These are phyloP conservation scores for Drosophila ananassae DNA, from an alignment of 1,140 invertebrate species.

Conservation along the genomic window DNA sequence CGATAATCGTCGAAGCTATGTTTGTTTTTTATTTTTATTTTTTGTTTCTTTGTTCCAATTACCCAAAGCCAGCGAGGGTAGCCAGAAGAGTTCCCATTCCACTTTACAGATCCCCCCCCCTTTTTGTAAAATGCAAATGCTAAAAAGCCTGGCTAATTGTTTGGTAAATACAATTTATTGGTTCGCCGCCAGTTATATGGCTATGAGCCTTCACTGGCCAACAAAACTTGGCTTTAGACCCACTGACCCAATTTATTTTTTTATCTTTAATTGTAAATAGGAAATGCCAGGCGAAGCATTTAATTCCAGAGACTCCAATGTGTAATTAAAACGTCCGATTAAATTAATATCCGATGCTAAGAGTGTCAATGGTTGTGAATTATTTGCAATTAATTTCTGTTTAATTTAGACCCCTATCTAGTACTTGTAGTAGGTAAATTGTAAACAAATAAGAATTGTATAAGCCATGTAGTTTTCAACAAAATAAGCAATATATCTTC, in stretches of 20 bases:
- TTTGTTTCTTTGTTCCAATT: constrained; percentile 44
- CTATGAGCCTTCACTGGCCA: constrained; percentile 28
- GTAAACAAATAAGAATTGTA: not conserved
- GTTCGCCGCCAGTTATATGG: constrained; percentile 24
- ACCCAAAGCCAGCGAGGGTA: constrained; percentile 17
- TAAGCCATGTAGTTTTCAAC: not conserved
- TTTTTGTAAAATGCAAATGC: constrained; percentile 1
- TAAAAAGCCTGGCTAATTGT: constrained; percentile 36
- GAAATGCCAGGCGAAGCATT: not conserved
- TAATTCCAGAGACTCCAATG: not conserved
- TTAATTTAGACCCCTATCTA: too few species aligned
- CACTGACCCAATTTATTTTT: not conserved
- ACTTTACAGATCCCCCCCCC: not conserved
- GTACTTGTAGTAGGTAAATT: not conserved
- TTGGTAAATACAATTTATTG: constrained; percentile 31
- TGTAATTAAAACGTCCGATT: not conserved
- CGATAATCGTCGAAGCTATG: constrained; percentile 14
- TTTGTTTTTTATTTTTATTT: too few species aligned
- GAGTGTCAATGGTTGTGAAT: not conserved
- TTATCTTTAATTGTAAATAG: not conserved
- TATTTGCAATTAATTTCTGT: not conserved
- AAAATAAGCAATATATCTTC: not conserved
- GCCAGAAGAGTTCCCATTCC: not conserved
- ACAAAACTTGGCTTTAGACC: constrained; percentile 12
- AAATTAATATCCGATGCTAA: not conserved